Evolutionary conservation across 2,888 invertebrate species (phyloP), one percentile per base, ranked within the genome.

Genomic region (Calliopum simillimum): DNA sequence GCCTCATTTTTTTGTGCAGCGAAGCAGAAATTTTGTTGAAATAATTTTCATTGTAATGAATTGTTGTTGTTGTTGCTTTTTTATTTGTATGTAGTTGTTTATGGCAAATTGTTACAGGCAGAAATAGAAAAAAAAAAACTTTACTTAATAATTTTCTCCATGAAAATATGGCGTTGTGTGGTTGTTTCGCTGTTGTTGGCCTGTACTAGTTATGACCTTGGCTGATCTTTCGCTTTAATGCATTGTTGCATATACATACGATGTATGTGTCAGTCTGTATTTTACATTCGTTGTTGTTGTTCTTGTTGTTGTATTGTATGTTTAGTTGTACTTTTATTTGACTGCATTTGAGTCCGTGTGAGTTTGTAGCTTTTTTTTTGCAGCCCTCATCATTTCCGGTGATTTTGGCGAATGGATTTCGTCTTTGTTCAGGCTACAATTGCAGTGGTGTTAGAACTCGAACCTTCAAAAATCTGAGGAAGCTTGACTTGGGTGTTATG

Each of bases 191-290:
- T 56, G 56, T 13, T 56, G 33, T 33, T 33, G 33, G 33, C 8
- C 33, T 33, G 33, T 33, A 33, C 33, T 33, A 8, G 8, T 33
- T 21, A 19, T 25, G 66, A 66, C 66, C 66, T 66, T 66, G 66
- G 66, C 66, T 66, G 66, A 66, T 66, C 66, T 66, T 56, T 66
- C 44, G 16, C 21, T 43, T 19, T 61, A 21, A 19, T 41, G 44
- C 21, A 8, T 23, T 56, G 11, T 59, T 41, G 41, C 21, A 43
- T 41, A n/a, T n/a, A 21, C n/a, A 4, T 8, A 13, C 25, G 11
- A 23, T 12, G 4, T 56, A 23, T 19, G 6, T 23, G 2, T 21
- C 11, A 23, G 12, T 59, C 25, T 13, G 11, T 25, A 23, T 33
- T 13, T 56, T 25, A 21, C n/a, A 44, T 46, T 14, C 47, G 53